phyloP scores from a whole-genome alignment of 64 coral and sea anemone species.

The Hydrozoanthus tunicans region DNA sequence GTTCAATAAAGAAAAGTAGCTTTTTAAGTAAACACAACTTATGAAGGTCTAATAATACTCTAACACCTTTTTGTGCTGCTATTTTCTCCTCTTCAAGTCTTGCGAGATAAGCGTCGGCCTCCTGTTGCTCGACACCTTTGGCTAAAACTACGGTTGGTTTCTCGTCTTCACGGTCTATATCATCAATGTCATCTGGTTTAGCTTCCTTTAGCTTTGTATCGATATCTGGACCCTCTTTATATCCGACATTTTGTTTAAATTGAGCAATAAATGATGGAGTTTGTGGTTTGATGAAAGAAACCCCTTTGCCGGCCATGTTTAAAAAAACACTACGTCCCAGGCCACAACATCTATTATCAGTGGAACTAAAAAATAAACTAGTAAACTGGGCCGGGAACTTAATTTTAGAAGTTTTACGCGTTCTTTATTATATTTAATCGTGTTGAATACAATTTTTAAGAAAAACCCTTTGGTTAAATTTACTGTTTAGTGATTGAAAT shows the following conservation, averaged over 20 bases:
- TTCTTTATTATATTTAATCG: too few relatives aligned
- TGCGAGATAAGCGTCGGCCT: slow-evolving; percentile 35
- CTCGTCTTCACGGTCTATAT: slow-evolving; percentile 37
- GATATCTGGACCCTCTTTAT: slow-evolving; percentile 37
- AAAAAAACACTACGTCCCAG: slow-evolving; percentile 8
- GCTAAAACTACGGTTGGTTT: slow-evolving; percentile 49
- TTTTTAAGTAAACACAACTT: too few relatives aligned
- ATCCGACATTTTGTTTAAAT: slow-evolving; percentile 57
- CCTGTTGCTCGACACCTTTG: neutral
- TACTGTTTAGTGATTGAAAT: too few relatives aligned
- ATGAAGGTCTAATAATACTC: neutral
- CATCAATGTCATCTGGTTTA: slow-evolving; percentile 37
- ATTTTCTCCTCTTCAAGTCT: slow-evolving; percentile 55
- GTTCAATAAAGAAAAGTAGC: too few relatives aligned
- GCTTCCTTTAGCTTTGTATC: slow-evolving; percentile 40
- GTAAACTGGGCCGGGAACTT: too few relatives aligned
- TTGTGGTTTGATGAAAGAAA: slow-evolving; percentile 41
- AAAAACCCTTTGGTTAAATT: too few relatives aligned
- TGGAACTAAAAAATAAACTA: too few relatives aligned
- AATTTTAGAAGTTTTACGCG: too few relatives aligned
- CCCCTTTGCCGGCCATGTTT: slow-evolving; percentile 49
- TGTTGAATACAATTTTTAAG: too few relatives aligned
- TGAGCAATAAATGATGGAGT: slow-evolving; percentile 34
- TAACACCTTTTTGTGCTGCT: slow-evolving; percentile 37
- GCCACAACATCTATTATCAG: neutral